Conservation (phyloP, 2,113 vertebrate species). For the Entosphenus tridentatus region DNA sequence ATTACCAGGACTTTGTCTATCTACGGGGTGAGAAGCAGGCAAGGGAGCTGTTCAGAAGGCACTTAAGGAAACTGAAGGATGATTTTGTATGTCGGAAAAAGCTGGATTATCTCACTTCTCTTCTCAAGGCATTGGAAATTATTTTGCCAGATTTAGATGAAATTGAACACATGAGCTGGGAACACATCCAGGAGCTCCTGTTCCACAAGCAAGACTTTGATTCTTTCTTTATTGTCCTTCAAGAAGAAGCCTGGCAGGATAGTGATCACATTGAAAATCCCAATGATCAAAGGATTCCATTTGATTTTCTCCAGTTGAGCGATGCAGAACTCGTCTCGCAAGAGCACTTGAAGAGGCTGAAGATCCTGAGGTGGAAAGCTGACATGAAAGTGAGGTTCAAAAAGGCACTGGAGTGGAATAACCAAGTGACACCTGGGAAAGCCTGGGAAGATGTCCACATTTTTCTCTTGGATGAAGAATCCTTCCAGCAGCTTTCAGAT, state of each 20-base stretch:
- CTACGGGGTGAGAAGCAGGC: conserved; percentile 4
- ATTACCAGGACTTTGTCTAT: conserved; percentile 3
- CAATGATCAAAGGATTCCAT: conserved; percentile 75
- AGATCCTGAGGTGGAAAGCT: conserved; percentile 62
- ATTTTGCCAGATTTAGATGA: conserved; percentile 72
- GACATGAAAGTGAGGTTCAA: conserved; percentile 91
- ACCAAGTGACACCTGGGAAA: conserved; percentile 78
- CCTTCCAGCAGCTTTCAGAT: conserved; percentile 86
- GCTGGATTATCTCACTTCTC: conserved; percentile 58
- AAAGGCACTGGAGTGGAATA: conserved; percentile 79
- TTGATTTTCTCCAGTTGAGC: conserved; percentile 57
- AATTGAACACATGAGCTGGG: conserved; percentile 65
- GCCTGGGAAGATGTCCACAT: conserved; percentile 94
- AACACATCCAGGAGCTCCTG: conserved; percentile 46
- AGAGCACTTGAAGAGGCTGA: conserved; percentile 75
- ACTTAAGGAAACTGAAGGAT: conserved; percentile 3
- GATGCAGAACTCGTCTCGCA: conserved; percentile 80
- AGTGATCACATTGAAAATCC: conserved; percentile 80
- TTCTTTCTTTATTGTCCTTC: conserved; percentile 70
- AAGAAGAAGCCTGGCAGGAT: conserved; percentile 83
- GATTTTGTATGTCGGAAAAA: conserved; percentile 3
- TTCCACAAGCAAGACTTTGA: conserved; percentile 65
- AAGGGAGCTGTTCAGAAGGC: conserved; percentile 2
- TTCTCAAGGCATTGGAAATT: conserved; percentile 74
- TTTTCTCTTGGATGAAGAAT: conserved; percentile 86